Base-by-base conservation (phyloP, 2,888 invertebrate species). In the Mesodorylaimus sp. region DNA sequence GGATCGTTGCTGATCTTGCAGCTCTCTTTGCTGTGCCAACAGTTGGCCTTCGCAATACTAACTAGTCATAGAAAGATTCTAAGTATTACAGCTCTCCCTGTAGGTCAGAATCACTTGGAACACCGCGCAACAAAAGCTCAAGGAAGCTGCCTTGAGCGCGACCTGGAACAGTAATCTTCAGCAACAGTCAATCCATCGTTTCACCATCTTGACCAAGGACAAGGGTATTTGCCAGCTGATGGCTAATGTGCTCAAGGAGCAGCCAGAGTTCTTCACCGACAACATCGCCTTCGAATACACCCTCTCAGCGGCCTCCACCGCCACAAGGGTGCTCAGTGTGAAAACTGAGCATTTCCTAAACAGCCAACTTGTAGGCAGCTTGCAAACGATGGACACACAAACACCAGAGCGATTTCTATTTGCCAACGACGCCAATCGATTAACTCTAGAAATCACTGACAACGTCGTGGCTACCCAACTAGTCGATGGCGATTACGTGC, bases 401-500 rank as follows among this genome's bases (percentile, higher is more conserved):
- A 32, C 32, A 16, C 32, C 32, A 7, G 32, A 32, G 16, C 32
- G 32, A 10, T 32, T 32, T 38, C 19, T 46, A 19, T 3, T 5
- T 7, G 3, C 43, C 3, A 25, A 41, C 24, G 47, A 46, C 37
- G 5, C 24, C 10, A 46, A 46, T 25, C 16, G 5, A 25, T 25
- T 46, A 7, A 19, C 39, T 19, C 47, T 16, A 23, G 19, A 46
- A 38, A 38, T 25, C 16, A 36, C 24, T 5, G 5, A 10, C 3
- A 21, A n/a, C 21, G 37, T 46, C 5, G 5, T 46, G 10, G 47
- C 47, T 3, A 46, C 38, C 5, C 16, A n/a, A 19, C 38, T 37
- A 5, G 37, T 7, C 5, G 47, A 46, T 7, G 47, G 21, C 5
- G 47, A 46, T 16, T 46, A 46, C 47, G 47, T 46, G 16, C 21